Percentiles rank a stretch among this genome's conserved stretches.
phyloP scores from a whole-genome alignment of 1,140 invertebrate genomes.

The Brachionus sp. region DNA sequence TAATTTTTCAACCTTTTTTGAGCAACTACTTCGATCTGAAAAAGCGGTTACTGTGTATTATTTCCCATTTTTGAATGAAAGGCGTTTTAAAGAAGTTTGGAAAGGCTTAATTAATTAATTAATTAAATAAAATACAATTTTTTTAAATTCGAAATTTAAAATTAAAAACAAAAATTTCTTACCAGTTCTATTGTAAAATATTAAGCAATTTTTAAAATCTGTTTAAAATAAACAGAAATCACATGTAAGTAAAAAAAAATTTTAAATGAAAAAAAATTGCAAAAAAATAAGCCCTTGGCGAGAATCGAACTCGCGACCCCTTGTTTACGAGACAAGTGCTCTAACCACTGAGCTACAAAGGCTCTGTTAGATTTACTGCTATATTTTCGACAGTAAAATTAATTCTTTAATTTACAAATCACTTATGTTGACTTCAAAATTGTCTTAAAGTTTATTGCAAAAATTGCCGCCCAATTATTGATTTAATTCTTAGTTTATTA shows the following conservation, averaged over 20 bases:
- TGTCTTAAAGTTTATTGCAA: not conserved
- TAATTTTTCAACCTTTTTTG: too few species aligned
- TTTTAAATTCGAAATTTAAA: too few species aligned
- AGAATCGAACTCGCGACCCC: conserved; percentile 86
- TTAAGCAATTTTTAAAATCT: too few species aligned
- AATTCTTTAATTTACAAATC: not conserved
- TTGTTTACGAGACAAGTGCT: conserved; percentile 90
- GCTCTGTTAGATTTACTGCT: conserved; percentile 55
- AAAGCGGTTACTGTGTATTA: too few species aligned
- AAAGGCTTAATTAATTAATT: too few species aligned
- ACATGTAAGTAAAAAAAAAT: too few species aligned
- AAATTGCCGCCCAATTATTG: not conserved
- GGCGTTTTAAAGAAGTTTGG: too few species aligned
- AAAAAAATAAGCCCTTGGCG: conserved; percentile 55
- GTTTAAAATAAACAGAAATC: too few species aligned
- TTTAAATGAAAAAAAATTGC: too few species aligned
- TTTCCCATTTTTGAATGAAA: too few species aligned
- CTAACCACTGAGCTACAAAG: conserved; percentile 88
- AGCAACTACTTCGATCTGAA: too few species aligned
- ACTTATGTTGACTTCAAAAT: not conserved
- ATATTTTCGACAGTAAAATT: not conserved
- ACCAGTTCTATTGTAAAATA: not conserved
- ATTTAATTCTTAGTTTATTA: not conserved
- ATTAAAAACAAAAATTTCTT: not conserved
- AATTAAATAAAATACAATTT: too few species aligned